Conservation (phyloP, 2,888 invertebrate species). For the Diogma glabrata region DNA sequence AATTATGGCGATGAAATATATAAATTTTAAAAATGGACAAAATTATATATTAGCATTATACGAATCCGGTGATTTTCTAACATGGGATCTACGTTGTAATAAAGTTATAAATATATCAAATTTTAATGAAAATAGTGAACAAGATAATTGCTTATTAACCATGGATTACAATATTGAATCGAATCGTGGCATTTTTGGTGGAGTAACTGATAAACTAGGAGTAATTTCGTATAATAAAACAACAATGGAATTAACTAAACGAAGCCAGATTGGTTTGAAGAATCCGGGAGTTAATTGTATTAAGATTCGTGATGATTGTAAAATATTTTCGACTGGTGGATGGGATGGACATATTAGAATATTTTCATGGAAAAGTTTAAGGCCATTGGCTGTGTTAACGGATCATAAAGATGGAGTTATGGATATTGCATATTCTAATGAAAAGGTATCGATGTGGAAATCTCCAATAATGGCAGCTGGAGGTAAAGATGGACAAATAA, state of each 20-base stretch:
- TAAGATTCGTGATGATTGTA: conserved; percentile 53
- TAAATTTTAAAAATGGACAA: conserved; percentile 34
- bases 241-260: conserved; percentile 40
- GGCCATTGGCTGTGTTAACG: conserved; percentile 58
- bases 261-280: conserved; percentile 52
- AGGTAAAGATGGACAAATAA: conserved; percentile 62
- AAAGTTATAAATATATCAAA: conserved; percentile 44
- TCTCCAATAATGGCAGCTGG: conserved; percentile 69
- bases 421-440: conserved; percentile 57
- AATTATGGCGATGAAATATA: conserved; percentile 45
- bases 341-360: conserved; percentile 67
- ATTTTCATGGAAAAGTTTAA: conserved; percentile 65
- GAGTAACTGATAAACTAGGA: conserved; percentile 27
- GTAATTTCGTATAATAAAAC: conserved; percentile 30
- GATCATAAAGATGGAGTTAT: conserved; percentile 60
- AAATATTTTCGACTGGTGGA: conserved; percentile 60
- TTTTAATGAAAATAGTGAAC: conserved; percentile 28
- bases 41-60: conserved; percentile 55
- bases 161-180: conserved; percentile 56
- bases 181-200: conserved; percentile 54
- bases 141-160: conserved; percentile 55
- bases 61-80: conserved; percentile 57
- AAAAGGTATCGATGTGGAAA: conserved; percentile 53
- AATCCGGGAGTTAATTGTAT: conserved; percentile 62
- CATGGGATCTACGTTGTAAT: conserved; percentile 58